These are phyloP conservation scores for Abramis brama DNA, from an alignment of 2,113 vertebrate species.

Conservation along the genomic window DNA sequence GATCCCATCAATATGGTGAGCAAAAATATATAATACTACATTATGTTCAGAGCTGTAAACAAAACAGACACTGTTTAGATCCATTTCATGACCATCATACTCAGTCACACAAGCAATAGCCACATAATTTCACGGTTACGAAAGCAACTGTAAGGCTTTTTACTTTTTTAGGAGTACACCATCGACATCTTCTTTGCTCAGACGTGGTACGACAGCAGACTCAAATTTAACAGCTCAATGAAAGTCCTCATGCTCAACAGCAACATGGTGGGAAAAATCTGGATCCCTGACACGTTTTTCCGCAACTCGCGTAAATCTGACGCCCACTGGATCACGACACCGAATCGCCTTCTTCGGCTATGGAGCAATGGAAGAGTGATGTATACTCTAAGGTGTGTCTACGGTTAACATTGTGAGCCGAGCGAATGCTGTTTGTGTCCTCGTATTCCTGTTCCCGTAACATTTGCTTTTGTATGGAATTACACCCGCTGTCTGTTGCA, in stretches of 20 bases:
- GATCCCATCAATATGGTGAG: constrained; percentile 98
- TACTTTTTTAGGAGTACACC: constrained; percentile 87
- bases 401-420: background rate
- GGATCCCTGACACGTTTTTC: constrained; percentile 99
- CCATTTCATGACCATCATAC: background rate
- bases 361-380: constrained; percentile 94
- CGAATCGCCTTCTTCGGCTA: constrained; percentile 92
- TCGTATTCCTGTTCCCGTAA: constrained; percentile 59
- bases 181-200: constrained; percentile 99
- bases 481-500: constrained; percentile 51
- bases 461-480: constrained; percentile 45
- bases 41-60: background rate
- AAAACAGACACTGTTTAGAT: background rate
- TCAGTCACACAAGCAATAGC: background rate
- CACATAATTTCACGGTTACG: background rate
- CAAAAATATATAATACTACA: constrained; percentile 35
- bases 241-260: constrained; percentile 97
- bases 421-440: constrained; percentile 60
- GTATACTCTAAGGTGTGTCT: constrained; percentile 90
- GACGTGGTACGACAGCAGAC: constrained; percentile 95
- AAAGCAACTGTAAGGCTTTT: background rate
- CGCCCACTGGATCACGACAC: constrained; percentile 98
- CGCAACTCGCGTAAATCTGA: constrained; percentile 96
- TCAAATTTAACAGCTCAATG: constrained; percentile 96
- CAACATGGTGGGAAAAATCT: constrained; percentile 99